A percentile compares a stretch with the other conserved stretches of the same genome.
These are phyloP conservation scores for Dolomedes plantarius DNA, from an alignment of 2,888 invertebrate species.

Conservation along the genomic window DNA sequence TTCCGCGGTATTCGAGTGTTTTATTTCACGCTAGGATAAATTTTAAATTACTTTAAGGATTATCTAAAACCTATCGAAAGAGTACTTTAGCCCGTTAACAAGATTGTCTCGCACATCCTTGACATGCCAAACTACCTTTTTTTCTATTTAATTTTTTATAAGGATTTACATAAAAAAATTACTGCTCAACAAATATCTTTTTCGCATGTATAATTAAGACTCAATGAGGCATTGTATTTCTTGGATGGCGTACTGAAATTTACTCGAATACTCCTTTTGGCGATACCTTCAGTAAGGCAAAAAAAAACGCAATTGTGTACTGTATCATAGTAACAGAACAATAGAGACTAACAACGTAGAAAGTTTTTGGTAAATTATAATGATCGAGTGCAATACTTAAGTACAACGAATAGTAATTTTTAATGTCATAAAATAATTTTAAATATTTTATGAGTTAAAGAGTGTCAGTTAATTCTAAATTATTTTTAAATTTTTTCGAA, in stretches of 20 bases:
- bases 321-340: too few species aligned
- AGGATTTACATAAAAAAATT: background rate
- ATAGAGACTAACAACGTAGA: too few species aligned
- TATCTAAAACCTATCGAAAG: background rate
- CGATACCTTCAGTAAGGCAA: too few species aligned
- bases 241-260: background rate
- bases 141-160: background rate
- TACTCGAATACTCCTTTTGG: too few species aligned
- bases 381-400: too few species aligned
- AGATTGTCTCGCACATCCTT: background rate
- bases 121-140: background rate
- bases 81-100: conserved; percentile 4
- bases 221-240: background rate
- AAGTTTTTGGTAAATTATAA: too few species aligned
- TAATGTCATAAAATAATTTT: too few species aligned
- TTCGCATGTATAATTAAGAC: background rate
- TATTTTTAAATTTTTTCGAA: too few species aligned
- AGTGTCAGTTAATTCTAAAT: too few species aligned
- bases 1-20: background rate
- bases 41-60: conserved; percentile 6
- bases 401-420: too few species aligned
- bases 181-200: background rate
- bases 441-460: too few species aligned
- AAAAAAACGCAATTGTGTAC: too few species aligned
- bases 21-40: background rate